Conservation (phyloP, 2,888 invertebrate genomes). For the Epistrophe grossulariae region DNA sequence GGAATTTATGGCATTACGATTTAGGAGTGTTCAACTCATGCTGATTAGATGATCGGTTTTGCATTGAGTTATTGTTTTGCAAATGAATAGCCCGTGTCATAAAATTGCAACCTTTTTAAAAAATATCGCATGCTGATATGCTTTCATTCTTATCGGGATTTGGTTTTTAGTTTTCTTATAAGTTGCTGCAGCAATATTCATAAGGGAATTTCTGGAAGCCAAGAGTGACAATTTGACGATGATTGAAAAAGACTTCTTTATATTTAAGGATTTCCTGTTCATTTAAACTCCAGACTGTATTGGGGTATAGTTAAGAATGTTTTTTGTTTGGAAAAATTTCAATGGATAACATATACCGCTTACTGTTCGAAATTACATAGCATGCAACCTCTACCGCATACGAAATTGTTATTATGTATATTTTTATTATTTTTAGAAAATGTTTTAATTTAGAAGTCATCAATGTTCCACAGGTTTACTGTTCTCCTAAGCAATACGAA, state of each 20-base stretch:
- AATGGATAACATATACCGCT: not conserved
- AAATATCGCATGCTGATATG: slow-evolving; percentile 63
- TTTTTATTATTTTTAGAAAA: no score
- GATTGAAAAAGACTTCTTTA: slow-evolving; percentile 61
- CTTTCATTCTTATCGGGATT: slow-evolving; percentile 38
- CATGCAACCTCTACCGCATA: not conserved
- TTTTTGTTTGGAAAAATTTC: not conserved
- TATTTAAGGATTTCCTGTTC: slow-evolving; percentile 43
- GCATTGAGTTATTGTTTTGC: slow-evolving; percentile 35
- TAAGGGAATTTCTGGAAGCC: slow-evolving; percentile 37
- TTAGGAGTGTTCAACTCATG: slow-evolving; percentile 52
- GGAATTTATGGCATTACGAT: slow-evolving; percentile 12
- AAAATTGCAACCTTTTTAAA: slow-evolving; percentile 17
- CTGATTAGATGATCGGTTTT: slow-evolving; percentile 71
- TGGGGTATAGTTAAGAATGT: not conserved
- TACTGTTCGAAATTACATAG: no score
- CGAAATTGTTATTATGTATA: not conserved
- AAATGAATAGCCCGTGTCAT: slow-evolving; percentile 39
- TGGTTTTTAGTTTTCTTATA: not conserved
- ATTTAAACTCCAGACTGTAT: not conserved
- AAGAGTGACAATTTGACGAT: slow-evolving; percentile 63
- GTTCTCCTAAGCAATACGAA: no score
- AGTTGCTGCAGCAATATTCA: not conserved
- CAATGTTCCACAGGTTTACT: no score
- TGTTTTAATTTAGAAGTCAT: no score